Conservation (phyloP, 2,113 vertebrate genomes). For the Pachypanchax playfairii region DNA sequence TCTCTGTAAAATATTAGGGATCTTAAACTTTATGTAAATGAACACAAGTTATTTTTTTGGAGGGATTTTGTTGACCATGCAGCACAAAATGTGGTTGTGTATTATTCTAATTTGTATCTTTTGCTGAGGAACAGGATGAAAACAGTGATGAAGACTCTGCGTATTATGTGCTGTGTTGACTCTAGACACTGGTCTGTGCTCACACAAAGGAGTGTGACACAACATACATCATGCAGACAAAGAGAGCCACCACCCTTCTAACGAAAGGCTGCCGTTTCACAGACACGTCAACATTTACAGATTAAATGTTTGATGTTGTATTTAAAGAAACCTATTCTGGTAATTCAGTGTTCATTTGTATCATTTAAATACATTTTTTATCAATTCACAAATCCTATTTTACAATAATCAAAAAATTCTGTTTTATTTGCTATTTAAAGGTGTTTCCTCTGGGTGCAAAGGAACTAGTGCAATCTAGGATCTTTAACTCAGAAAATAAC, state of each 20-base stretch:
- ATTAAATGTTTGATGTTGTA: not conserved
- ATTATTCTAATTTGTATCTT: conserved; percentile 5
- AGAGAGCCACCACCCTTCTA: conserved; percentile 55
- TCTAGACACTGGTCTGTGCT: conserved; percentile 1
- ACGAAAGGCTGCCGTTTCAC: not conserved
- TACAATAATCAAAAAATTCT: too few relatives aligned
- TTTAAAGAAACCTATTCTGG: not conserved
- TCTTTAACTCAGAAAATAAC: not conserved
- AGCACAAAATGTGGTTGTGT: not conserved
- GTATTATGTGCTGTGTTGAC: not conserved
- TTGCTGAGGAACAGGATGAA: too few relatives aligned
- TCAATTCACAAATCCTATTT: too few relatives aligned
- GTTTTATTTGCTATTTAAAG: conserved; percentile 6
- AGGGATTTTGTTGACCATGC: too few relatives aligned
- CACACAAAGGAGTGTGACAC: conserved; percentile 23
- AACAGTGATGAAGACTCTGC: too few relatives aligned
- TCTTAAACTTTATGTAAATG: too few relatives aligned
- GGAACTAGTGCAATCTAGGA: not conserved
- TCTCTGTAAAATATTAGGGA: too few relatives aligned
- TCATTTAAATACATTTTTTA: too few relatives aligned
- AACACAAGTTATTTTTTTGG: too few relatives aligned
- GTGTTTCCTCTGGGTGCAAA: not conserved
- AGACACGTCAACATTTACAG: not conserved
- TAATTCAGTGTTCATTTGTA: too few relatives aligned
- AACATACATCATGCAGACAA: conserved; percentile 34